These are phyloP conservation scores for Channallabes apus DNA, from an alignment of 2,797 vertebrate genomes.

Conservation along the genomic window DNA sequence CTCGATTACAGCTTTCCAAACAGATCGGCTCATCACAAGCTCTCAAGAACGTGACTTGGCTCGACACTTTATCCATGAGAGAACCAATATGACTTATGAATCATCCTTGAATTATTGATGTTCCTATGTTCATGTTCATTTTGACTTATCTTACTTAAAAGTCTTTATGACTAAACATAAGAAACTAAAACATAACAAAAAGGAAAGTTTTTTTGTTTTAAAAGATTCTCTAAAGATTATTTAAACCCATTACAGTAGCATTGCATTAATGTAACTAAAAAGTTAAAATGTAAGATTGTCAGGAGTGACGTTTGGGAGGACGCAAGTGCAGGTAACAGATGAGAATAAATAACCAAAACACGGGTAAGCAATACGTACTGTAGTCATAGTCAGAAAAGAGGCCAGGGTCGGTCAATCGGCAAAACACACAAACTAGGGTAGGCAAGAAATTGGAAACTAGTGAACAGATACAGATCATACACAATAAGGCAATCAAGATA, in stretches of 20 bases:
- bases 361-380: no score
- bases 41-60: neutral
- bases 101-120: neutral
- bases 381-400: no score
- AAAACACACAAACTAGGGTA: no score
- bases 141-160: no score
- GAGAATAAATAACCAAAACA: no score
- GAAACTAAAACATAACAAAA: neutral
- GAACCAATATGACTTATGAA: neutral
- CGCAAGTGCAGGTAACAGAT: no score
- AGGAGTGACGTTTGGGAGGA: no score
- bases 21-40: neutral
- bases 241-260: no score
- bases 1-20: neutral
- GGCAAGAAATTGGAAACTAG: no score
- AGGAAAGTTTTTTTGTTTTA: neutral
- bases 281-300: neutral
- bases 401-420: no score
- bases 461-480: no score
- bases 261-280: neutral
- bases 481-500: no score
- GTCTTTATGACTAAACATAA: neutral
- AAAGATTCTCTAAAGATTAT: neutral
- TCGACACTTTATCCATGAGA: neutral
- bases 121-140: neutral